Percentiles rank a stretch among this genome's conserved stretches.
Conservation (phyloP, 2,888 invertebrate species). For the Volucella inflata region DNA sequence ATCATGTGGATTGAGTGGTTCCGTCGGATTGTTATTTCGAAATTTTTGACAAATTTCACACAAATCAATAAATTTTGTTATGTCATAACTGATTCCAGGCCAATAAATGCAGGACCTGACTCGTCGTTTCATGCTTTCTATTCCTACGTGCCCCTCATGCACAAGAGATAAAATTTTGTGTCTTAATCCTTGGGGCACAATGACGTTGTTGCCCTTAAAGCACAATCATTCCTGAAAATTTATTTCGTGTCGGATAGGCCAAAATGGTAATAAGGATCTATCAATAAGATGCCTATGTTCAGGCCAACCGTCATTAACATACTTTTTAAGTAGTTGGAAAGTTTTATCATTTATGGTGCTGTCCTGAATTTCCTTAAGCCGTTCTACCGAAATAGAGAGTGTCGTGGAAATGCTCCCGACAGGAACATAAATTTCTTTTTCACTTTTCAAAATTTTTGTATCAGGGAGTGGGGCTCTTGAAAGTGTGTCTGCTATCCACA, state of each 20-base stretch:
- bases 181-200: conserved; percentile 14
- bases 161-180: conserved; percentile 3
- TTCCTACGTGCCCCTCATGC: conserved; percentile 24
- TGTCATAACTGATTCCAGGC: too few species aligned
- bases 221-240: conserved; percentile 17
- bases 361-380: too few species aligned
- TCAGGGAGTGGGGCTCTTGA: too few species aligned
- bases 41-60: too few species aligned
- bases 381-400: too few species aligned
- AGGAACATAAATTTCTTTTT: too few species aligned
- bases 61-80: too few species aligned
- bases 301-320: neutral
- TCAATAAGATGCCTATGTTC: neutral
- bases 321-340: conserved; percentile 17
- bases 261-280: conserved; percentile 1
- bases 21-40: too few species aligned
- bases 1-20: too few species aligned
- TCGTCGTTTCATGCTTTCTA: conserved; percentile 26
- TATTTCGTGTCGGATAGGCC: conserved; percentile 22
- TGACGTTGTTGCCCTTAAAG: conserved; percentile 18
- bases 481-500: too few species aligned
- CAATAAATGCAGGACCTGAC: conserved; percentile 8
- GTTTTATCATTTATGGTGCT: conserved; percentile 8
- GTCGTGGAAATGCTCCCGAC: too few species aligned
- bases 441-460: too few species aligned